A percentile compares a stretch with the other conserved stretches of the same genome.
These are phyloP conservation scores for Heliangelus exortis DNA, from an alignment of 2,797 vertebrate genomes.

Conservation along the genomic window DNA sequence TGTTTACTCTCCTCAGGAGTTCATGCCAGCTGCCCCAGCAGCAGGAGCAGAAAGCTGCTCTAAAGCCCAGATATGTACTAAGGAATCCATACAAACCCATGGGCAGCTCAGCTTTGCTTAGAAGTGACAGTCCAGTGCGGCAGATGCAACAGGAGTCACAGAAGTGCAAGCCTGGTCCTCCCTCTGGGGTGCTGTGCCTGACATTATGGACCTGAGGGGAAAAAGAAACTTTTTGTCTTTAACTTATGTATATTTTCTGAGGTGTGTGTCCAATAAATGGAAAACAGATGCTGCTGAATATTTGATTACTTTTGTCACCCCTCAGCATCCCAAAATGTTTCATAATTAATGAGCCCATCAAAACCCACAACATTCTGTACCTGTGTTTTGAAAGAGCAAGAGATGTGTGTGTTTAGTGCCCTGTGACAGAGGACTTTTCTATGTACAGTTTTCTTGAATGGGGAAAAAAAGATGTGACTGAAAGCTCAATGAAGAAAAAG, in stretches of 20 bases:
- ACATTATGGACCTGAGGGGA: neutral
- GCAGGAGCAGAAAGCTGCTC: neutral
- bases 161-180: neutral
- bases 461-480: no score
- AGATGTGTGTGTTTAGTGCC: neutral
- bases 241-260: neutral
- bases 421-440: neutral
- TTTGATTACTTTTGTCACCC: slow-evolving; percentile 48
- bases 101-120: neutral
- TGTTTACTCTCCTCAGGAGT: neutral
- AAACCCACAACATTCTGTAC: neutral
- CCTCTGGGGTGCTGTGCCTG: neutral
- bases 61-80: neutral
- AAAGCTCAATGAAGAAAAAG: no score
- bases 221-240: neutral
- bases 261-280: slow-evolving; percentile 25
- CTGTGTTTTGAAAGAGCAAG: neutral
- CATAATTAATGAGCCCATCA: slow-evolving; percentile 52
- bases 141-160: neutral
- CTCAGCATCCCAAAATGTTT: slow-evolving; percentile 50
- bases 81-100: neutral
- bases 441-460: neutral
- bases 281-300: slow-evolving; percentile 64
- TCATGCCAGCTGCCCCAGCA: neutral
- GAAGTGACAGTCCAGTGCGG: neutral